Evolutionary conservation across 2,113 vertebrate genomes (phyloP).

Genomic region (Grantiella picta): DNA sequence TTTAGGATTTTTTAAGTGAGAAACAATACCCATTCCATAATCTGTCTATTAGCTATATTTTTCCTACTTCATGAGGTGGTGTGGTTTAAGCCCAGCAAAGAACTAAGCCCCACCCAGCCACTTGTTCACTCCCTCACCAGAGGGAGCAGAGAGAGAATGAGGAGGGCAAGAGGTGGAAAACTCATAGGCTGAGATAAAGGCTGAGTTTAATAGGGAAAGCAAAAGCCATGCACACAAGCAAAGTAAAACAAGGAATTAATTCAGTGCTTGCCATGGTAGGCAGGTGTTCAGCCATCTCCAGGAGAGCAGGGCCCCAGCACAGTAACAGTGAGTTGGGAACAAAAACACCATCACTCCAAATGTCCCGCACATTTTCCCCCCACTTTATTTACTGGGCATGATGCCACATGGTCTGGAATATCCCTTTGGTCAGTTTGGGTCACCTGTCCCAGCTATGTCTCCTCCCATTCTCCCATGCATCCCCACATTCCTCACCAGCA

Average conservation of each 20-base stretch:
- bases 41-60: neutral
- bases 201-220: neutral
- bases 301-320: no score
- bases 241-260: neutral
- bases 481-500: accelerated
- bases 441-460: neutral
- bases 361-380: accelerated
- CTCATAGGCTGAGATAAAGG: neutral
- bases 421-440: neutral
- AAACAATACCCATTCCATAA: neutral
- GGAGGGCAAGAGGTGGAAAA: neutral
- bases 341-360: neutral
- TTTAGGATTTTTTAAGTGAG: neutral
- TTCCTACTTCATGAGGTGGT: neutral
- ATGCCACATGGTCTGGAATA: neutral
- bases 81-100: neutral
- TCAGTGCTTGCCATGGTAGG: neutral
- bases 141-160: neutral
- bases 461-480: accelerated
- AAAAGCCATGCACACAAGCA: neutral
- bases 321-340: accelerated
- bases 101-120: accelerated
- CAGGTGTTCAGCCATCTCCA: neutral
- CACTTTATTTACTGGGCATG: neutral
- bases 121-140: neutral